These are phyloP conservation scores for Polypedilum vanderplanki DNA, from an alignment of 1,140 invertebrate species.

Conservation along the genomic window DNA sequence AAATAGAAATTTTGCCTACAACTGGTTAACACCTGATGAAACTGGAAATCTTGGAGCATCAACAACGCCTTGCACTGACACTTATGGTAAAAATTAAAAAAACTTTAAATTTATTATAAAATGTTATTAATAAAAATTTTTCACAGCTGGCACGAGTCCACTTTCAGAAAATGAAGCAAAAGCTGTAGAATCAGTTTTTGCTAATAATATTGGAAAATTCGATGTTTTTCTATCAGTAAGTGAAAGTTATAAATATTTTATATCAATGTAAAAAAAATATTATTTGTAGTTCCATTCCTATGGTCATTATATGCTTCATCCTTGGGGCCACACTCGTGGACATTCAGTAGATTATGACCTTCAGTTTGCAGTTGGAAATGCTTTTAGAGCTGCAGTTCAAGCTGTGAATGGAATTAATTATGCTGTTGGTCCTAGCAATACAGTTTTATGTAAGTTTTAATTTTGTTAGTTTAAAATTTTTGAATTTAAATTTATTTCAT, in stretches of 20 bases:
- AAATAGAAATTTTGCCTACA: slow-evolving; percentile 33
- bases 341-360: background rate
- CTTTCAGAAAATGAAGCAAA: slow-evolving; percentile 57
- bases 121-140: too few relatives aligned
- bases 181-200: slow-evolving; percentile 36
- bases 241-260: background rate
- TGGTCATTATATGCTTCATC: background rate
- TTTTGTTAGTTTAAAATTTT: background rate
- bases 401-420: background rate
- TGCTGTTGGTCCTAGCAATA: background rate
- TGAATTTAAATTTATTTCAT: background rate
- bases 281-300: background rate
- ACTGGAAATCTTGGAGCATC: slow-evolving; percentile 26
- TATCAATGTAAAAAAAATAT: background rate
- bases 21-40: slow-evolving; percentile 31
- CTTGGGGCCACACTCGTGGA: background rate
- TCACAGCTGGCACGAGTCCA: slow-evolving; percentile 44
- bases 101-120: background rate
- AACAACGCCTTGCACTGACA: background rate
- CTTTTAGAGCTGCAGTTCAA: background rate
- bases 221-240: background rate
- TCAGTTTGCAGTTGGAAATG: background rate
- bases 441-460: background rate
- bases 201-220: background rate
- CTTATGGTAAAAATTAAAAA: background rate